These are phyloP conservation scores for Cataglyphis cursor DNA, from an alignment of 2,888 invertebrate genomes.

Conservation along the genomic window DNA sequence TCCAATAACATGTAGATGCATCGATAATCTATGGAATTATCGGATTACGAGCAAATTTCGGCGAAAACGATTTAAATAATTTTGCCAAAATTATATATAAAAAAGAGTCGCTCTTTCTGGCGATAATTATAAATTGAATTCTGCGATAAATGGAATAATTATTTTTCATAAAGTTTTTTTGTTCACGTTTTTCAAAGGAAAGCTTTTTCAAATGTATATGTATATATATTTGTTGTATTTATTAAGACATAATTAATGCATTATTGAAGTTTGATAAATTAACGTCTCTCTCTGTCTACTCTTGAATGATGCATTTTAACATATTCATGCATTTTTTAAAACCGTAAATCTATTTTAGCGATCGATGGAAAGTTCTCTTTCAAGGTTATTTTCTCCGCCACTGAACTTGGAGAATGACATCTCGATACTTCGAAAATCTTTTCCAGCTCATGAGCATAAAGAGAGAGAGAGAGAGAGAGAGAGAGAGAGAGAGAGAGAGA, in stretches of 20 bases:
- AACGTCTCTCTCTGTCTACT: not conserved
- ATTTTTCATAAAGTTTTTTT: not conserved
- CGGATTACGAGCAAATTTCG: not conserved
- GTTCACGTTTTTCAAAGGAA: not conserved
- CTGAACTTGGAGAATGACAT: conserved; percentile 46
- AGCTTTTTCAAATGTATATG: not conserved
- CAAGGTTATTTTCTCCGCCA: conserved; percentile 46
- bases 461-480: not conserved
- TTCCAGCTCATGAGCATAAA: conserved; percentile 30
- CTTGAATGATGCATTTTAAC: conserved; percentile 3
- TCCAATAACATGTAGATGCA: not conserved
- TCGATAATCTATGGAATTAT: not conserved
- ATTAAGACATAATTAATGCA: not conserved
- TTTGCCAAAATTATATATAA: not conserved
- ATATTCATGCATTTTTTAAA: not conserved
- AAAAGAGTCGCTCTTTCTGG: not conserved
- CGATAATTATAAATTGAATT: not conserved
- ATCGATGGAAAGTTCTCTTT: conserved; percentile 2
- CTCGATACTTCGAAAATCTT: conserved; percentile 42
- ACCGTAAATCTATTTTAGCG: conserved; percentile 14
- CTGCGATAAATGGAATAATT: not conserved
- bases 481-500: not conserved
- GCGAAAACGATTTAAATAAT: not conserved
- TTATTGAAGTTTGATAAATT: not conserved
- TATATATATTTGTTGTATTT: not conserved